Base-by-base conservation (phyloP, 2,888 invertebrate species). In the Mayetiola destructor region DNA sequence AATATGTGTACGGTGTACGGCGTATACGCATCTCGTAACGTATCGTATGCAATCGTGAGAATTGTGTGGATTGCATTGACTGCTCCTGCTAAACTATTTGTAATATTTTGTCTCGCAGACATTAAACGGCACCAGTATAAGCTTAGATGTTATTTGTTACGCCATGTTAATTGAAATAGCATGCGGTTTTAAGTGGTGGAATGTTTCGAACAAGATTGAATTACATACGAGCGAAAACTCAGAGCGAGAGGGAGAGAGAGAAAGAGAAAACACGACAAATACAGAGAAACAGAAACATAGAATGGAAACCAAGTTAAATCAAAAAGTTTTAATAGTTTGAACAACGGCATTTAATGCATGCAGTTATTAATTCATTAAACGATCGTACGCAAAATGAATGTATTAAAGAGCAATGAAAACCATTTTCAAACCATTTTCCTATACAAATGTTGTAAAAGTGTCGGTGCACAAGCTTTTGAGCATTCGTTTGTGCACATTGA, bases 261-360 rank as follows among this genome's bases (percentile, higher is more conserved):
- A 48, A n/a, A 23, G 27, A 48, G 48, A 23, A 27, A n/a, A n/a
- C n/a, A n/a, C n/a, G n/a, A n/a, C n/a, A n/a, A n/a, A n/a, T n/a
- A n/a, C n/a, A 37, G 37, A 37, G 37, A 32, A 10, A 32, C 8
- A 32, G 32, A 32, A 10, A 32, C 8, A 48, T 23, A n/a, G n/a
- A n/a, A n/a, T n/a, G n/a, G n/a, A n/a, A n/a, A n/a, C n/a, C n/a
- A n/a, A n/a, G n/a, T n/a, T n/a, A n/a, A n/a, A n/a, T n/a, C n/a
- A n/a, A n/a, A n/a, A n/a, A n/a, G n/a, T n/a, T n/a, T n/a, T n/a
- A n/a, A n/a, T n/a, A n/a, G n/a, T n/a, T n/a, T n/a, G n/a, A n/a
- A n/a, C n/a, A n/a, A n/a, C n/a, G n/a, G n/a, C n/a, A n/a, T 48
- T 48, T 48, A 48, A 48, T 48, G 48, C 27, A 27, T 48, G 48